These are phyloP conservation scores for Marisa cornuarietis DNA, from an alignment of 1,140 invertebrate genomes.

Conservation along the genomic window DNA sequence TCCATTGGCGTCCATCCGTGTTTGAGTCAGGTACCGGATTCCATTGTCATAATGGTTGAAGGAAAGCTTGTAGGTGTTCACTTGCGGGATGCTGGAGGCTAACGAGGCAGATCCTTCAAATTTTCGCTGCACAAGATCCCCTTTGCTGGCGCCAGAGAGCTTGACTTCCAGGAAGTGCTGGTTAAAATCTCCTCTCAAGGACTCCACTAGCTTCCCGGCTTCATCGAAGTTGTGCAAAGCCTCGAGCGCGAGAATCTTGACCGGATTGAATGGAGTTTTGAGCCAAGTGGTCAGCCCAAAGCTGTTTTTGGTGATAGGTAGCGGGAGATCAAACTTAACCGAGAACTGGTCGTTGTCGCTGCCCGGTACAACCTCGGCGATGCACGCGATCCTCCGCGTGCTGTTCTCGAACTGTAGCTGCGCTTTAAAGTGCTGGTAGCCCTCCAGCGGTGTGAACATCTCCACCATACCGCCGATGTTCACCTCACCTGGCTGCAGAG, in stretches of 20 bases:
- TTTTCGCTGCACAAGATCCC: not conserved
- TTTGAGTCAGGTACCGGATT: constrained; percentile 1
- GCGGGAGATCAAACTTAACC: not conserved
- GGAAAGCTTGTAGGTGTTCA: not conserved
- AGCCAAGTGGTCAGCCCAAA: constrained; percentile 6
- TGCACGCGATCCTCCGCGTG: not conserved
- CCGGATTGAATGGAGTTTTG: not conserved
- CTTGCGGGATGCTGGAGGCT: constrained; percentile 9
- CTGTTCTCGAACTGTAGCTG: constrained; percentile 13
- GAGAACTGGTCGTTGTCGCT: not conserved
- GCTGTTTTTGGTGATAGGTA: not conserved
- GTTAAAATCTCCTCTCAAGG: constrained; percentile 8
- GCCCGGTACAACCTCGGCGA: constrained; percentile 5
- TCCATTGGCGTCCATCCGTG: constrained; percentile 12
- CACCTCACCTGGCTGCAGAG: not conserved
- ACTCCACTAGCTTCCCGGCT: not conserved
- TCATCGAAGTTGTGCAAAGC: constrained; percentile 1
- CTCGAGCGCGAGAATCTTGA: not conserved
- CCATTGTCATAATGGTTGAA: constrained; percentile 18
- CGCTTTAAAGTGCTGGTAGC: constrained; percentile 12
- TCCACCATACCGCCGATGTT: constrained; percentile 19
- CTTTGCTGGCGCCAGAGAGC: constrained; percentile 11
- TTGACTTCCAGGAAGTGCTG: not conserved
- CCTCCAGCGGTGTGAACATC: constrained; percentile 9
- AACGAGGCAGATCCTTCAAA: constrained; percentile 2